Conservation (phyloP, 2,113 vertebrate genomes). For the Sciurus niger region DNA sequence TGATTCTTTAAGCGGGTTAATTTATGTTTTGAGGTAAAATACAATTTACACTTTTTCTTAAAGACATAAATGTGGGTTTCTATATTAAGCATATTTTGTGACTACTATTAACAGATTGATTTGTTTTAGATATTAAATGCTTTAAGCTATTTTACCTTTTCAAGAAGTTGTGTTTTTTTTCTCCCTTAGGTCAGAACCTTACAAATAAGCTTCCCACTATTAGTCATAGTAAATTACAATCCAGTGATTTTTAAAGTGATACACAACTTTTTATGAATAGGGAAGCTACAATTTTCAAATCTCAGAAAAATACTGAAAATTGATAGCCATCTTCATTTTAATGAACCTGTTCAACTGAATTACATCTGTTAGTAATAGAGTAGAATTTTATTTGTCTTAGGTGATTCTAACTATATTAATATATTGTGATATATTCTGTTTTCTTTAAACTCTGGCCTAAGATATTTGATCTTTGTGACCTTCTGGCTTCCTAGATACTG, state of each 20-base stretch:
- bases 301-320: background rate
- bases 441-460: slow-evolving; percentile 15
- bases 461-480: background rate
- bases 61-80: slow-evolving; percentile 86
- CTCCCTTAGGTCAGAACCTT: background rate
- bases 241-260: slow-evolving; percentile 54
- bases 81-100: slow-evolving; percentile 88
- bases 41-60: slow-evolving; percentile 84
- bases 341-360: background rate
- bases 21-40: slow-evolving; percentile 85
- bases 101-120: slow-evolving; percentile 85
- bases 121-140: slow-evolving; percentile 87
- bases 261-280: background rate
- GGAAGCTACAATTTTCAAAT: slow-evolving; percentile 34
- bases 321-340: background rate
- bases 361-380: slow-evolving; percentile 23
- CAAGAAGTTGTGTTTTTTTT: slow-evolving; percentile 80
- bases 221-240: background rate
- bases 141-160: slow-evolving; percentile 85
- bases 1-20: slow-evolving; percentile 84
- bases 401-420: background rate
- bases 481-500: slow-evolving; percentile 16
- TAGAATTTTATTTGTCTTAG: background rate
- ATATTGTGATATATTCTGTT: background rate
- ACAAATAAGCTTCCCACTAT: slow-evolving; percentile 53